phyloP scores from a whole-genome alignment of 2,113 vertebrate species.

The Platichthys flesus region DNA sequence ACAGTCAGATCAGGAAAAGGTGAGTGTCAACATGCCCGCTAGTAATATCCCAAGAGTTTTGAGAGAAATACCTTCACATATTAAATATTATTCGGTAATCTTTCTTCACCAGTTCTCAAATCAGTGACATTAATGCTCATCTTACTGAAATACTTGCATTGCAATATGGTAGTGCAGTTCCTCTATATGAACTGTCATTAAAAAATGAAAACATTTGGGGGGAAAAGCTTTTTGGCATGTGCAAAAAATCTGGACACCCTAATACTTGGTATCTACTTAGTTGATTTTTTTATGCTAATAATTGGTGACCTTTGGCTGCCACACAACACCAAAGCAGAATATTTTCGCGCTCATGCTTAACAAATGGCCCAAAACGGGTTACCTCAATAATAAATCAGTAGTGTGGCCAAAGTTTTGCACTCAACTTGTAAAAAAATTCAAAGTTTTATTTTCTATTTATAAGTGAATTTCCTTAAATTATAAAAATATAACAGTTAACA shows the following conservation, averaged over 20 bases:
- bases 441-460: too few species aligned
- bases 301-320: background rate
- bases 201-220: background rate
- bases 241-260: background rate
- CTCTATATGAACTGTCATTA: background rate
- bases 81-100: background rate
- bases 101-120: slow-evolving; percentile 21
- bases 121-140: background rate
- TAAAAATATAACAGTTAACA: too few species aligned
- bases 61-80: slow-evolving; percentile 10
- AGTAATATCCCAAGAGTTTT: slow-evolving; percentile 27
- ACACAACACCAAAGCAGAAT: background rate
- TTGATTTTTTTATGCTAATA: background rate
- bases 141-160: background rate
- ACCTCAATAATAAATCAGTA: too few species aligned
- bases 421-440: too few species aligned
- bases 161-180: background rate
- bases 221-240: background rate
- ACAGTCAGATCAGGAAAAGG: slow-evolving; percentile 94
- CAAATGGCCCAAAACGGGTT: too few species aligned
- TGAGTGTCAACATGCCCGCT: slow-evolving; percentile 82
- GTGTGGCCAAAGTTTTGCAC: too few species aligned
- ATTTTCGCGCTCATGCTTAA: background rate
- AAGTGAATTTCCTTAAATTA: too few species aligned
- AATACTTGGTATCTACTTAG: background rate